These are phyloP conservation scores for Condylura cristata DNA, from an alignment of 2,113 vertebrate genomes.

Conservation along the genomic window DNA sequence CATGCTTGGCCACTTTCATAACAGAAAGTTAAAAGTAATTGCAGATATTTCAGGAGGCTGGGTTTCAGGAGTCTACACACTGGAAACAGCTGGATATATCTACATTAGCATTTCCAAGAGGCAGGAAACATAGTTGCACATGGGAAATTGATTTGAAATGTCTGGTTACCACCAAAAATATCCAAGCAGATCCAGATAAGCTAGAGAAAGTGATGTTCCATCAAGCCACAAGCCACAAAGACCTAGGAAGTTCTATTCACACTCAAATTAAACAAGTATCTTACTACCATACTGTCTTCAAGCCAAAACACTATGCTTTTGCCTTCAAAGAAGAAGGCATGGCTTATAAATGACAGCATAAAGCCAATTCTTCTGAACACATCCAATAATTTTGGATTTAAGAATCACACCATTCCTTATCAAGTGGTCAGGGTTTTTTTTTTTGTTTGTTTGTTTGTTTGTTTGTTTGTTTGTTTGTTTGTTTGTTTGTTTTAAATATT, in stretches of 20 bases:
- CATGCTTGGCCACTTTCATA: background rate
- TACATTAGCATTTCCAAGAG: background rate
- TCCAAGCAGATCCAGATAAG: background rate
- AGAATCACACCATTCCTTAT: background rate
- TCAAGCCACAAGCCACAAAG: conserved; percentile 13
- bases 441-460: too few species aligned
- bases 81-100: background rate
- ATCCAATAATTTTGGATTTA: background rate
- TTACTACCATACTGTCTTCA: background rate
- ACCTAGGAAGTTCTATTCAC: background rate
- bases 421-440: background rate
- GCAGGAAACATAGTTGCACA: background rate
- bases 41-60: background rate
- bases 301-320: background rate
- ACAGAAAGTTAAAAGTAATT: conserved; percentile 37
- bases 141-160: conserved; percentile 28
- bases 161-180: conserved; percentile 31
- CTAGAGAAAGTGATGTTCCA: conserved; percentile 4
- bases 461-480: too few species aligned
- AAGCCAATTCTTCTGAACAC: background rate
- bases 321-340: background rate
- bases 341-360: background rate
- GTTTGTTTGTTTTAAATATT: too few species aligned
- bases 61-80: background rate
- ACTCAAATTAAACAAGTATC: conserved; percentile 16